Evolutionary conservation across 64 coral and sea anemone species (phyloP).

Genomic region (Hydrozoanthus tunicans): DNA sequence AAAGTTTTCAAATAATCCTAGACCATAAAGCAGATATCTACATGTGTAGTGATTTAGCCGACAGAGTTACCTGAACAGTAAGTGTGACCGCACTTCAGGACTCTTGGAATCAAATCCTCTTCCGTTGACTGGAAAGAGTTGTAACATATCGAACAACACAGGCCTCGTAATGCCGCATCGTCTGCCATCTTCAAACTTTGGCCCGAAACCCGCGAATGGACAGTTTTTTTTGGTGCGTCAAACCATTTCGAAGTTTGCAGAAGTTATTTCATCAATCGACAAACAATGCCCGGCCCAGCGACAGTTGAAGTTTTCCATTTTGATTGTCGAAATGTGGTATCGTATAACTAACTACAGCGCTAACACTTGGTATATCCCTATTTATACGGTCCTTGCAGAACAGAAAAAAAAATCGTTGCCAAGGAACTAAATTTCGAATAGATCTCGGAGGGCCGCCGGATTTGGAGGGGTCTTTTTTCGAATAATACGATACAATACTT

Average conservation of each 20-base stretch:
- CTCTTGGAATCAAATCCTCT: slow-evolving; percentile 66
- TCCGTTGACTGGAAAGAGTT: slow-evolving; percentile 74
- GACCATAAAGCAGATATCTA: no score
- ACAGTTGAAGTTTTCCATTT: neutral
- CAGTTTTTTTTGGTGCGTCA: neutral
- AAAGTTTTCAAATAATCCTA: no score
- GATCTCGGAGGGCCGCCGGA: no score
- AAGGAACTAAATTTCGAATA: no score
- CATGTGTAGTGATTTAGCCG: no score
- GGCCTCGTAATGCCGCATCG: slow-evolving; percentile 15
- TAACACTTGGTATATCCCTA: neutral
- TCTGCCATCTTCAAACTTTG: slow-evolving; percentile 13
- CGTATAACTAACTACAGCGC: no score
- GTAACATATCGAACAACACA: slow-evolving; percentile 89
- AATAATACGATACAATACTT: no score
- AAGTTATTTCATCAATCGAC: no score
- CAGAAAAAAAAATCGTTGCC: no score
- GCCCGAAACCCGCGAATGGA: no score
- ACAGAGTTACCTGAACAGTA: slow-evolving; percentile 81
- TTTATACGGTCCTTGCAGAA: no score
- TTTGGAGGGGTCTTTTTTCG: no score
- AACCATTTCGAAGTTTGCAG: neutral
- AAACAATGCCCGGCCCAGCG: neutral
- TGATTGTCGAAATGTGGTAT: neutral
- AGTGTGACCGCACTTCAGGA: slow-evolving; percentile 86